Conservation (phyloP, 37 sponge, comb jelly and placozoan species). For the Amphimedon queenslandica region DNA sequence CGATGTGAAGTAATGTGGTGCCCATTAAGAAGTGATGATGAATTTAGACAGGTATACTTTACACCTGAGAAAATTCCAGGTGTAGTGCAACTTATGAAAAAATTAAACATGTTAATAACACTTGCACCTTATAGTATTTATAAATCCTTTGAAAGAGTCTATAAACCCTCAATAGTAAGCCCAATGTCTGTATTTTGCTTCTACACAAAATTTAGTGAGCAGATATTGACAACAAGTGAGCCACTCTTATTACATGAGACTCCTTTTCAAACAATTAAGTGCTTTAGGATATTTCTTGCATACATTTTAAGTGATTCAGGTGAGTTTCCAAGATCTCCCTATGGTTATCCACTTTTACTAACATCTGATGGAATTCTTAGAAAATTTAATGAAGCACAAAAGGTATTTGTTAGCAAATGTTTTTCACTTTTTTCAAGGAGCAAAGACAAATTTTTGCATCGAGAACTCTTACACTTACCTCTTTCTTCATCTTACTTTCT, state of each 20-base stretch:
- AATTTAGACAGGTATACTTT: neutral
- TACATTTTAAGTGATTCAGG: neutral
- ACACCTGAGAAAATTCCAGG: neutral
- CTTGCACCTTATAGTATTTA: neutral
- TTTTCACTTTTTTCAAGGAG: slow-evolving; percentile 9
- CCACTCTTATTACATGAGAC: neutral
- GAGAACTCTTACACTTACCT: slow-evolving; percentile 11
- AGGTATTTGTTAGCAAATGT: neutral
- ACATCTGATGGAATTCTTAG: slow-evolving; percentile 26
- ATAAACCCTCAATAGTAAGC: neutral
- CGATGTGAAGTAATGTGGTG: neutral
- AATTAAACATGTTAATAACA: neutral
- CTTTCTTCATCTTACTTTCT: slow-evolving; percentile 8
- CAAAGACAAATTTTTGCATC: slow-evolving; percentile 19
- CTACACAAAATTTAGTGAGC: neutral
- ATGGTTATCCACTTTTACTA: slow-evolving; percentile 12
- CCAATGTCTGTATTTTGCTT: slow-evolving; percentile 11
- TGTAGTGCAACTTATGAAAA: neutral
- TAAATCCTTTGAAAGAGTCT: neutral
- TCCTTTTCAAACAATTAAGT: neutral
- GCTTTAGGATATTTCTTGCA: neutral
- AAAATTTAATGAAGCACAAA: slow-evolving; percentile 11
- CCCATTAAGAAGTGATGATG: neutral
- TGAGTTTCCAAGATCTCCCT: slow-evolving; percentile 28
- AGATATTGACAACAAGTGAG: neutral